Evolutionary conservation across 2,113 vertebrate genomes (phyloP).

Genomic region (Oreochromis spilurus): DNA sequence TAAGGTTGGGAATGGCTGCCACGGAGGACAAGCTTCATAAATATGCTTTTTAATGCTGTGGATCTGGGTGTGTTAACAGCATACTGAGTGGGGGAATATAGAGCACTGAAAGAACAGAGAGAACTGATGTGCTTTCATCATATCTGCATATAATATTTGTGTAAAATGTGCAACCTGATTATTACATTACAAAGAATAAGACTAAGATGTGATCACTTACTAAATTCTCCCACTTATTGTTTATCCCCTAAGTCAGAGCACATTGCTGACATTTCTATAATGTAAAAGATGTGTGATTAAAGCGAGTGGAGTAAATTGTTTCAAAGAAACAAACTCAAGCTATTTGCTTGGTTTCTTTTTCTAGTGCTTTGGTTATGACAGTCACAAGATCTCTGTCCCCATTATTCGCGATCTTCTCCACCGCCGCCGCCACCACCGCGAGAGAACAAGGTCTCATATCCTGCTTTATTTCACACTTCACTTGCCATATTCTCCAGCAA

Average conservation of each 20-base stretch:
- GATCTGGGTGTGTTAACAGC: background rate
- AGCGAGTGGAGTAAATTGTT: background rate
- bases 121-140: background rate
- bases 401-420: background rate
- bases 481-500: conserved; percentile 50
- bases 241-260: background rate
- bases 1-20: background rate
- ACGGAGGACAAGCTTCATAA: background rate
- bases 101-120: background rate
- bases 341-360: background rate
- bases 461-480: conserved; percentile 68
- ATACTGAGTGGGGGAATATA: background rate
- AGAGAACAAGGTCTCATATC: conserved; percentile 50
- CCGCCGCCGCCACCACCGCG: background rate
- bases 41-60: background rate
- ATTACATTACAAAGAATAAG: background rate
- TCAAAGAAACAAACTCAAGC: background rate
- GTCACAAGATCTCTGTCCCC: background rate
- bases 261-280: background rate
- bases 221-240: background rate
- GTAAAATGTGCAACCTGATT: background rate
- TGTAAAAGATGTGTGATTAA: background rate
- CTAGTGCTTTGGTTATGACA: background rate
- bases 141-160: background rate
- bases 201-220: background rate